Evolutionary conservation across 2,113 vertebrate species (phyloP).

Genomic region (Irena cyanogastra): DNA sequence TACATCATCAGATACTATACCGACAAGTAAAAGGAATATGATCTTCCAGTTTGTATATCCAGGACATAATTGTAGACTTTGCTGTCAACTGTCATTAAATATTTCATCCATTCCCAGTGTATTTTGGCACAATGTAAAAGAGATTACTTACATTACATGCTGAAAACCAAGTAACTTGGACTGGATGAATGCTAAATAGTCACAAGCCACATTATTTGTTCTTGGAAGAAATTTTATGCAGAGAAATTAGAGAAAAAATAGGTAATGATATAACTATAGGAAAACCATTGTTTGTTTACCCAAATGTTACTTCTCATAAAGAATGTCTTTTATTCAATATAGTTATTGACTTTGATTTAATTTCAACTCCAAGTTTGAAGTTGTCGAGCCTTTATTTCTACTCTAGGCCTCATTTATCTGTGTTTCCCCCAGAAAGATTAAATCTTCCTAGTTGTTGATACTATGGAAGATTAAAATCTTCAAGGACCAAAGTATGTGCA

Average conservation of each 20-base stretch:
- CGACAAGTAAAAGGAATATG: not conserved
- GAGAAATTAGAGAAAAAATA: not conserved
- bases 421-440: accelerated
- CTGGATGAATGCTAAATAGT: not conserved
- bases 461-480: not conserved
- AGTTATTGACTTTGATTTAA: not conserved
- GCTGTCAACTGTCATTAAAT: not conserved
- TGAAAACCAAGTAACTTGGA: not conserved
- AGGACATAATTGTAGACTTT: not conserved
- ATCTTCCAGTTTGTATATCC: not conserved
- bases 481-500: not conserved
- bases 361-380: not conserved
- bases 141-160: not conserved
- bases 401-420: not conserved
- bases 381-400: not conserved
- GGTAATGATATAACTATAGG: not conserved
- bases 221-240: not conserved
- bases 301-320: not conserved
- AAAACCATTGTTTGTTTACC: not conserved
- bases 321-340: not conserved
- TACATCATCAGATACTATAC: not conserved
- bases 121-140: not conserved
- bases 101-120: not conserved
- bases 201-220: not conserved
- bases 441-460: not conserved